Base-by-base conservation (phyloP, 2,888 invertebrate species). In the Pheosia gnoma region DNA sequence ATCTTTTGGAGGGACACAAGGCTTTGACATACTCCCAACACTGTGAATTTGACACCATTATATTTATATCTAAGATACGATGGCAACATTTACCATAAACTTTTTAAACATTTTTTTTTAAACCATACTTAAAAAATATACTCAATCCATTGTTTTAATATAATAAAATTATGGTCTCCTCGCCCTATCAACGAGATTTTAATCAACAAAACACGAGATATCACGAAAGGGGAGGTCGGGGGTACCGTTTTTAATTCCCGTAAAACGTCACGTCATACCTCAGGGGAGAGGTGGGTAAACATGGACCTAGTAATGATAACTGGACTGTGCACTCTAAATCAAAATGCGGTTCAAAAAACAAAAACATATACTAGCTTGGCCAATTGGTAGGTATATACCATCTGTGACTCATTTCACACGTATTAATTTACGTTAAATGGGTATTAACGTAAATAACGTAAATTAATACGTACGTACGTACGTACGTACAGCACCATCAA, bases 201-300 rank as follows among this genome's bases (percentile, higher is more conserved):
- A 81, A 76, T 76, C 77, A 79, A 67, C 70, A 67, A 75, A 78
- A 77, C 75, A 78, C 72, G 64, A 77, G 75, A 77, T 77, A 80
- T 75, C 73, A 80, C 57, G 68, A 74, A 69, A 80, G 82, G 83
- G 80, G 81, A 80, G 79, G 71, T 60, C 64, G 68, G 78, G 78
- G 78, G 66, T 68, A 66, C 70, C 70, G 78, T 87, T 89, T 87
- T 88, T 90, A 91, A 90, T 91, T 90, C 86, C 83, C 85, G 85
- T 91, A 90, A 91, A 91, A 91, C 84, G 85, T 82, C 76, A 77
- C 77, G 78, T 70, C 68, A 75, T 77, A 86, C 91, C 91, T 90
- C 91, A 75, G 81, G 90, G 91, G 91, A 91, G 87, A 83, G 55
- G 56, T 68, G 80, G 78, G 84, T 80, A 90, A 45, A 45, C 43